A percentile compares a stretch with the other conserved stretches of the same genome.
phyloP scores from a whole-genome alignment of 1,140 invertebrate genomes.

The Cardiocondyla obscurior region DNA sequence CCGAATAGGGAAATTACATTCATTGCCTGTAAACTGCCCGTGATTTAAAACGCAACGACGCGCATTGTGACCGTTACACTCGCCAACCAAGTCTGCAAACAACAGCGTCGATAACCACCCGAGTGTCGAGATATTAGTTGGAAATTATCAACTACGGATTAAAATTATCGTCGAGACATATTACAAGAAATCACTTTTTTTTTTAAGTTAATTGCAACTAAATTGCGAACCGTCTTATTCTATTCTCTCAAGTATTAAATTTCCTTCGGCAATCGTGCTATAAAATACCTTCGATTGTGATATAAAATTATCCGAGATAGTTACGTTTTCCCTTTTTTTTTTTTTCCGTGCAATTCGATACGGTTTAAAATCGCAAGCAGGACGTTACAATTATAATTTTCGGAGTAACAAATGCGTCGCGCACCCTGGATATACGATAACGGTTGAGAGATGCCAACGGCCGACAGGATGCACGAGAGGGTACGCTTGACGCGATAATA shows the following conservation, averaged over 20 bases:
- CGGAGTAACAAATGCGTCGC: conserved; percentile 30
- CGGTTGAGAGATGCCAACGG: conserved; percentile 21
- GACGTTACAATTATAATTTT: conserved; percentile 15
- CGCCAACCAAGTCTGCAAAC: not conserved
- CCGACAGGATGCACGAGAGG: conserved; percentile 25
- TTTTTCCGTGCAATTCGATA: not conserved
- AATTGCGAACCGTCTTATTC: not conserved
- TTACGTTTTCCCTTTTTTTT: not conserved
- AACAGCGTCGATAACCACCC: conserved; percentile 6
- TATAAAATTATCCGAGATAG: not conserved
- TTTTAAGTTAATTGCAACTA: not conserved
- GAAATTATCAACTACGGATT: not conserved
- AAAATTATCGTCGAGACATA: not conserved
- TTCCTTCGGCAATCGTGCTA: not conserved
- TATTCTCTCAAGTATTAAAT: not conserved
- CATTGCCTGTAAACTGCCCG: conserved; percentile 28
- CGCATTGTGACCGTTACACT: not conserved
- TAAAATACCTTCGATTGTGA: not conserved
- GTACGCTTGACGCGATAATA: conserved; percentile 46
- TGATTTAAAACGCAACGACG: conserved; percentile 44
- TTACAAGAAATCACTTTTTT: not conserved
- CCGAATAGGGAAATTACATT: conserved; percentile 57
- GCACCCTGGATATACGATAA: conserved; percentile 15
- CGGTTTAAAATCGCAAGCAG: not conserved
- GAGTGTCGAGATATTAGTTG: conserved; percentile 1